Conservation (phyloP, 2,113 vertebrate species). For the Oostethus manadensis region DNA sequence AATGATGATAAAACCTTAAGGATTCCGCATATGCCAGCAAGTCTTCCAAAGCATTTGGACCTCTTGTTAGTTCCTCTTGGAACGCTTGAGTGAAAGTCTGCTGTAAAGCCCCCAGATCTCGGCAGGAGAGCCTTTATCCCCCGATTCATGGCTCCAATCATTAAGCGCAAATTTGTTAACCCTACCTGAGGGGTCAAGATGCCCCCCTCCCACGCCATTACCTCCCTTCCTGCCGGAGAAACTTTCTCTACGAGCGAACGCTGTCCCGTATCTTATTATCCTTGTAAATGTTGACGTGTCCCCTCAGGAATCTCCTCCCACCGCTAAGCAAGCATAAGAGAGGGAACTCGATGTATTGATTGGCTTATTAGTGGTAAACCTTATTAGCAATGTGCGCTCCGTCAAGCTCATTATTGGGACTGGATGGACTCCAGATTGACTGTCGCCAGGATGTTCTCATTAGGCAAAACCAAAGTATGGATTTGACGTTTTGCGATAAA, state of each 20-base stretch:
- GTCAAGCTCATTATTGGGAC: constrained; percentile 44
- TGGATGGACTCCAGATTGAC: constrained; percentile 36
- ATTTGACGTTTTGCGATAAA: constrained; percentile 1
- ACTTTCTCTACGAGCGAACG: constrained; percentile 68
- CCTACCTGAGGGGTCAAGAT: constrained; percentile 65
- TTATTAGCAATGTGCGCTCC: constrained; percentile 50
- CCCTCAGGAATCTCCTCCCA: constrained; percentile 41
- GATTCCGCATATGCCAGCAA: too few species aligned
- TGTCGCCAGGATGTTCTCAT: constrained; percentile 19
- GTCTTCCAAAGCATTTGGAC: too few species aligned
- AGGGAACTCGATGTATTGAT: constrained; percentile 67
- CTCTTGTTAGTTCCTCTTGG: constrained; percentile 19
- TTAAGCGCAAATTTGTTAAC: constrained; percentile 75
- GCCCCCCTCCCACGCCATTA: constrained; percentile 22
- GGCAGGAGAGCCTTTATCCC: constrained; percentile 68
- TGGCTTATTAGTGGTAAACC: constrained; percentile 66
- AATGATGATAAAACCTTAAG: too few species aligned
- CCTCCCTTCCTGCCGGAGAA: constrained; percentile 57
- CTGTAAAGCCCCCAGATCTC: constrained; percentile 61
- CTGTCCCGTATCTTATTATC: constrained; percentile 48
- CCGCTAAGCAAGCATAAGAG: constrained; percentile 31
- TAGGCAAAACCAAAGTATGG: constrained; percentile 15
- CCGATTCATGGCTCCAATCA: constrained; percentile 67
- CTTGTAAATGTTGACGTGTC: constrained; percentile 61
- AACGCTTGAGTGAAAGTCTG: constrained; percentile 70